These are phyloP conservation scores for Gyrodactylus bullatarudis DNA, from an alignment of 1,140 invertebrate species.

Conservation along the genomic window DNA sequence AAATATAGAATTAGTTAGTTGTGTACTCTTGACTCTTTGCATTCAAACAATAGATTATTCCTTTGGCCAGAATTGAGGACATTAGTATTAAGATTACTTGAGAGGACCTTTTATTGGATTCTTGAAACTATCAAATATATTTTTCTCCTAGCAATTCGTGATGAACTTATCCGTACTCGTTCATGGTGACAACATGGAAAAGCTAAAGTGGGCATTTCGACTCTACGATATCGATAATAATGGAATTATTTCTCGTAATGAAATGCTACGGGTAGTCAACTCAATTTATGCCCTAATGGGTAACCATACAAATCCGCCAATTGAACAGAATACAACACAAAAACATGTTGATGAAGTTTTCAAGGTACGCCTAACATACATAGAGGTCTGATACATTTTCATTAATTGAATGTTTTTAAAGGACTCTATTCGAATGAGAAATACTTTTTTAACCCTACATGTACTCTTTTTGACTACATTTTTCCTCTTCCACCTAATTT, in stretches of 20 bases:
- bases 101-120: no score
- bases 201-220: slow-evolving; percentile 71
- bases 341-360: not conserved
- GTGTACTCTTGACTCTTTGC: no score
- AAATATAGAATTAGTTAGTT: no score
- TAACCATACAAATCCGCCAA: not conserved
- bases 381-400: not conserved
- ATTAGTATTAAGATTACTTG: no score
- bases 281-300: not conserved
- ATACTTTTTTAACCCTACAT: not conserved
- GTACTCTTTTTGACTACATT: not conserved
- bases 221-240: slow-evolving; percentile 80
- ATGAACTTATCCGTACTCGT: slow-evolving; percentile 54
- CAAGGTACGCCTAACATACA: not conserved
- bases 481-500: not conserved
- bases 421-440: not conserved
- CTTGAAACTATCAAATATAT: no score
- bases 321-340: not conserved
- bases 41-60: no score
- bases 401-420: not conserved
- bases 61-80: no score
- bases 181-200: slow-evolving; percentile 70
- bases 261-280: slow-evolving; percentile 80
- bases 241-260: slow-evolving; percentile 72
- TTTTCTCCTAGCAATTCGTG: not conserved